Percentiles rank a stretch among this genome's conserved stretches.
phyloP scores from a whole-genome alignment of 1,140 invertebrate genomes.

The Notospermus geniculatus region DNA sequence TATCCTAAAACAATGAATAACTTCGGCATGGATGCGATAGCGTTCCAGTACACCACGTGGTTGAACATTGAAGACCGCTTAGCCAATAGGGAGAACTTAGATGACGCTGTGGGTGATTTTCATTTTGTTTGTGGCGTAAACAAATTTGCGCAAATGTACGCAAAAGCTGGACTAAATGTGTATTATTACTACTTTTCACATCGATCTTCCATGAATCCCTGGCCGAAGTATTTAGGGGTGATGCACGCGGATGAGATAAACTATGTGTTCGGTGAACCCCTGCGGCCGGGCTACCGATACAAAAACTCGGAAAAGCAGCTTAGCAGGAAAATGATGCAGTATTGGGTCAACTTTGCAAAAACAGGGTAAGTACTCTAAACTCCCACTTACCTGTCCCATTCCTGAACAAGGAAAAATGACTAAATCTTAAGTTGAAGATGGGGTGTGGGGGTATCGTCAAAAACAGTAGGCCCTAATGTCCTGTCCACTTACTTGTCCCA shows the following conservation, averaged over 20 bases:
- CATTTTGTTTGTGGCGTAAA: constrained; percentile 95
- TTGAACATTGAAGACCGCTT: constrained; percentile 79
- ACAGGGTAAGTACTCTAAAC: constrained; percentile 70
- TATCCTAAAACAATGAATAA: constrained; percentile 64
- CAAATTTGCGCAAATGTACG: constrained; percentile 85
- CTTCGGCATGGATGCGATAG: constrained; percentile 79
- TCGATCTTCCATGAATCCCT: constrained; percentile 75
- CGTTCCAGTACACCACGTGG: constrained; percentile 92
- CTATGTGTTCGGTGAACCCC: constrained; percentile 84
- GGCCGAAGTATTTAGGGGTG: constrained; percentile 92
- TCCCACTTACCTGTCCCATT: too few species aligned
- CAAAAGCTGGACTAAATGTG: constrained; percentile 73
- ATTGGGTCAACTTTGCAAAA: constrained; percentile 86
- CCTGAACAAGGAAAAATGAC: too few species aligned
- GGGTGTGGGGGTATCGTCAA: too few species aligned
- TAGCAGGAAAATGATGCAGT: constrained; percentile 78
- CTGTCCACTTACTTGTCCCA: too few species aligned
- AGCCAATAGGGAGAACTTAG: constrained; percentile 78
- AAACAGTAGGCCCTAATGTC: too few species aligned
- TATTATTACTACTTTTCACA: constrained; percentile 96
- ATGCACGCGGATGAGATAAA: constrained; percentile 95
- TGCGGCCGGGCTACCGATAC: constrained; percentile 72
- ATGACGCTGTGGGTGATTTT: constrained; percentile 95
- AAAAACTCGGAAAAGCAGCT: constrained; percentile 72
- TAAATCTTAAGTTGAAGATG: too few species aligned